Conservation (phyloP, 2,888 invertebrate species). For the Metacarcinus magister region DNA sequence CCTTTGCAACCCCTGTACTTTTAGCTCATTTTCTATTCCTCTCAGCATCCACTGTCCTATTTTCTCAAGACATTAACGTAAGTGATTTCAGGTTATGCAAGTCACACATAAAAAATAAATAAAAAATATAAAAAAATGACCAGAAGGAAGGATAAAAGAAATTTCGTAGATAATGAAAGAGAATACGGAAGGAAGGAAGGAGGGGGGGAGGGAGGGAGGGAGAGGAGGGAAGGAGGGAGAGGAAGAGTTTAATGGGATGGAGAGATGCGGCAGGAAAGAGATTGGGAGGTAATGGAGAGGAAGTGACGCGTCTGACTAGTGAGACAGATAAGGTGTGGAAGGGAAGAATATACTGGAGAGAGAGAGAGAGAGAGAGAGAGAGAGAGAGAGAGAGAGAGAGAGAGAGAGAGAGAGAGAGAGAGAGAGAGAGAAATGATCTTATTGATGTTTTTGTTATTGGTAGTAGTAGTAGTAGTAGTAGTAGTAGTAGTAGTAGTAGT, state of each 20-base stretch:
- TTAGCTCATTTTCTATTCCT: too few relatives aligned
- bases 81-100: too few relatives aligned
- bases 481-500: too few relatives aligned
- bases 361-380: slow-evolving; percentile 26
- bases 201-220: background rate
- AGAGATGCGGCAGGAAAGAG: background rate
- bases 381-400: background rate
- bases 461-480: too few relatives aligned
- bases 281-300: slow-evolving; percentile 41
- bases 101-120: too few relatives aligned
- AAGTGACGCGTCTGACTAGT: background rate
- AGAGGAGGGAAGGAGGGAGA: background rate
- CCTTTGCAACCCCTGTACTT: too few relatives aligned
- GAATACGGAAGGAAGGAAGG: background rate
- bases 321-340: slow-evolving; percentile 22
- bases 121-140: too few relatives aligned
- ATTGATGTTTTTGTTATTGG: too few relatives aligned
- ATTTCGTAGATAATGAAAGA: too few relatives aligned
- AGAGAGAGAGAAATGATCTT: background rate
- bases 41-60: too few relatives aligned
- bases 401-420: background rate
- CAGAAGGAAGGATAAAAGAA: too few relatives aligned
- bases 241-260: slow-evolving; percentile 12
- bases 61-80: too few relatives aligned
- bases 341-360: background rate